Evolutionary conservation across 2,113 vertebrate genomes (phyloP).

Genomic region (Mastomys natalensis): DNA sequence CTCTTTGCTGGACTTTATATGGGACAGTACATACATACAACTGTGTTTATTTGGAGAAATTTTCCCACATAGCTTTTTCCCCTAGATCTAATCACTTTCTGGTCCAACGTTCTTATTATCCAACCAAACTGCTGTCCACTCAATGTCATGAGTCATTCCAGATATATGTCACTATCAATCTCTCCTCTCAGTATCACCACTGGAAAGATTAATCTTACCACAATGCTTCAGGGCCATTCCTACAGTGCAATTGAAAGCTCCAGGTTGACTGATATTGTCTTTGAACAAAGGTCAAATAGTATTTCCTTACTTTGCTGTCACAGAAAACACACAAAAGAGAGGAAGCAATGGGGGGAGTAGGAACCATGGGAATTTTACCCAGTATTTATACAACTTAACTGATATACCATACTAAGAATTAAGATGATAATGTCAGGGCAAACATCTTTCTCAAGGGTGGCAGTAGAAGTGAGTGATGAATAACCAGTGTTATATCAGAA

Average conservation of each 20-base stretch:
- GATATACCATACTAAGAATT: not conserved
- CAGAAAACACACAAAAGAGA: not conserved
- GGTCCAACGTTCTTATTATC: not conserved
- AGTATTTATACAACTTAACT: not conserved
- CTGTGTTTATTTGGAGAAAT: not conserved
- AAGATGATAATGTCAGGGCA: not conserved
- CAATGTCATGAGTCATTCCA: not conserved
- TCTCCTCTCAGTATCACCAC: not conserved
- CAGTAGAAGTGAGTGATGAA: not conserved
- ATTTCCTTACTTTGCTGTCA: not conserved
- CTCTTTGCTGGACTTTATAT: not conserved
- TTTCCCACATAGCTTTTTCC: not conserved
- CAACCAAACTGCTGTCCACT: not conserved
- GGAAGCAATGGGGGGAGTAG: not conserved
- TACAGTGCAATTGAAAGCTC: not conserved
- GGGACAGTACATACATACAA: not conserved
- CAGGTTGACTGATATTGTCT: not conserved
- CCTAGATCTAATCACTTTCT: not conserved
- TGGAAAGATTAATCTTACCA: not conserved
- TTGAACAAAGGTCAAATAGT: not conserved
- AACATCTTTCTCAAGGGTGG: not conserved
- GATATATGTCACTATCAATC: not conserved
- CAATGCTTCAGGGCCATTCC: not conserved
- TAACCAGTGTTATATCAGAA: not conserved
- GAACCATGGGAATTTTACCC: not conserved